Evolutionary conservation across 2,888 invertebrate genomes (phyloP), one percentile per base, ranked within the genome.

Genomic region (Hermaeophaga mercurialis): DNA sequence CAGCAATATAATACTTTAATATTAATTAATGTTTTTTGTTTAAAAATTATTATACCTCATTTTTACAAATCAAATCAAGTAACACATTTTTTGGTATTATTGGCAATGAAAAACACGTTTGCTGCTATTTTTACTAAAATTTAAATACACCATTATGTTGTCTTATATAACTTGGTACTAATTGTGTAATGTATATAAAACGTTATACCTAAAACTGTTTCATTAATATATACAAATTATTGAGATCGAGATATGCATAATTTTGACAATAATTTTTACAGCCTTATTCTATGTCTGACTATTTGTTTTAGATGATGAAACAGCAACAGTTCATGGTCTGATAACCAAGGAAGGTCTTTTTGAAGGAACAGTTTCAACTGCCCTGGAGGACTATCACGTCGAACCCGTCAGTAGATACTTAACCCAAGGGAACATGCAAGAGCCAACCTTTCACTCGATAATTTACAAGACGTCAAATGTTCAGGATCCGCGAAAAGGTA

Each of bases 291-390:
- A 19, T 24, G 1, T 18, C 39, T 31, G 47, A 58, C n/a, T n/a
- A n/a, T 63, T 67, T 62, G 50, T 83, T 84, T 28, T 83, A 93
- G 93, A 88, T 80, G 93, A 94, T 70, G 90, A 92, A 63, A 82
- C 82, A 44, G 89, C 94, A 9, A 80, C 85, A 64, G 91, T 94
- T 49, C 89, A 91, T 73, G 96, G 95, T 33, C 81, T 95, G 69
- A 84, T 96, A 68, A 94, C 94, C 58, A 83, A 84, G 56, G 90
- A 93, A 58, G 95, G 95, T 54, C 82, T 93, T 56, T 91, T 96
- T 78, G 95, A 96, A 75, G 96, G 95, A 49, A 90, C 90, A 52
- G 88, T 96, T 72, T 84, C 85, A 76, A 90, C 91, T 47, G 80
- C 81, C 54, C 80, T 85, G 47, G 91, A 91, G 70, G 90, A 92